A percentile compares a stretch with the other conserved stretches of the same genome.
These are phyloP conservation scores for Gonatopus flavifemur DNA, from an alignment of 1,140 invertebrate species.

Conservation along the genomic window DNA sequence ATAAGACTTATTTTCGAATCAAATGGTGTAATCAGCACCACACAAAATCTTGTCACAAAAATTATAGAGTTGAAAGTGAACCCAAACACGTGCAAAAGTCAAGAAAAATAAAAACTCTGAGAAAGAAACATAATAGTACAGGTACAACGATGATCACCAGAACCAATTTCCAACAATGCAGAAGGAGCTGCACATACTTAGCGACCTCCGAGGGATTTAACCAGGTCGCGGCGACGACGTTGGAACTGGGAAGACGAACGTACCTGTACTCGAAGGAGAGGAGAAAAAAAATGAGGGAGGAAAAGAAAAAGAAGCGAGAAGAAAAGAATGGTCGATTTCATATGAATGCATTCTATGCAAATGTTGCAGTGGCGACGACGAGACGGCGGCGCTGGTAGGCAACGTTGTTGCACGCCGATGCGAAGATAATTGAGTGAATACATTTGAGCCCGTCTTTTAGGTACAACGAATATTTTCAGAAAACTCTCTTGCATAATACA, in stretches of 20 bases:
- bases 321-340: slow-evolving; percentile 36
- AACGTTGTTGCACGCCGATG: slow-evolving; percentile 23
- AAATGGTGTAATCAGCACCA: no score
- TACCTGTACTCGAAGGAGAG: not conserved
- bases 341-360: slow-evolving; percentile 39
- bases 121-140: no score
- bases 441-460: slow-evolving; percentile 27
- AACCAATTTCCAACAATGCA: slow-evolving; percentile 30
- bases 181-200: slow-evolving; percentile 24
- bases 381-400: not conserved
- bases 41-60: no score
- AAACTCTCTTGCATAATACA: no score
- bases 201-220: slow-evolving; percentile 29
- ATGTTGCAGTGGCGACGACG: slow-evolving; percentile 15
- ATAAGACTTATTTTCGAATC: no score
- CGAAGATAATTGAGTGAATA: slow-evolving; percentile 35
- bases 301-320: slow-evolving; percentile 6
- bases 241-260: not conserved
- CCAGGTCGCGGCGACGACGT: slow-evolving; percentile 4
- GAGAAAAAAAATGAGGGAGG: not conserved
- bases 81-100: no score
- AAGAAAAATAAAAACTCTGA: no score
- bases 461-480: no score
- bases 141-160: slow-evolving; percentile 26
- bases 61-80: no score